These are phyloP conservation scores for Ormyrus rosae DNA, from an alignment of 2,888 invertebrate species.

Conservation along the genomic window DNA sequence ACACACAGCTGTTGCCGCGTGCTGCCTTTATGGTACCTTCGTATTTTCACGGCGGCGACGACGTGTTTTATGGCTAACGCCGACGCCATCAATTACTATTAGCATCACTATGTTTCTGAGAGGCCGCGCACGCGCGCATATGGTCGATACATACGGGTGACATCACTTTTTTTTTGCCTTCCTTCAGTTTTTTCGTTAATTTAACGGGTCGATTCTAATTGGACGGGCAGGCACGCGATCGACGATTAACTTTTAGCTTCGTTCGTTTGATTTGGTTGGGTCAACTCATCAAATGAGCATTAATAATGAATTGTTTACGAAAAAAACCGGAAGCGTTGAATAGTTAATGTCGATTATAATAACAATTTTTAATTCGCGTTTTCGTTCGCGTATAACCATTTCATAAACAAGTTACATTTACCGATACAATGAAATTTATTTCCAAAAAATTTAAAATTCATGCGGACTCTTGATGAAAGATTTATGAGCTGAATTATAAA, in stretches of 20 bases:
- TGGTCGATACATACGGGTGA: slow-evolving; percentile 64
- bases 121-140: slow-evolving; percentile 73
- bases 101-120: slow-evolving; percentile 70
- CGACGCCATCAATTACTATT: slow-evolving; percentile 73
- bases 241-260: too few relatives aligned
- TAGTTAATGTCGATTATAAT: too few relatives aligned
- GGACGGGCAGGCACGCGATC: slow-evolving; percentile 16
- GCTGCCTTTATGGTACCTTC: slow-evolving; percentile 38
- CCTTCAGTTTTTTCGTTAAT: slow-evolving; percentile 30
- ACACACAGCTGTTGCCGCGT: not conserved
- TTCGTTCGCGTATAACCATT: too few relatives aligned
- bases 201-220: slow-evolving; percentile 42
- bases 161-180: slow-evolving; percentile 54
- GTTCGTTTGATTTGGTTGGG: too few relatives aligned
- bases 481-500: slow-evolving; percentile 3
- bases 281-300: too few relatives aligned
- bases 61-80: slow-evolving; percentile 68
- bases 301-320: too few relatives aligned
- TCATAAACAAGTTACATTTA: too few relatives aligned
- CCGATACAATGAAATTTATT: not conserved
- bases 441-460: not conserved
- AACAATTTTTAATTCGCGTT: too few relatives aligned
- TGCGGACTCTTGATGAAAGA: not conserved
- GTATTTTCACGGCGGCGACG: slow-evolving; percentile 55
- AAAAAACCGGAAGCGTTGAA: too few relatives aligned